Conservation (phyloP, 2,888 invertebrate species). For the Amiota minor region DNA sequence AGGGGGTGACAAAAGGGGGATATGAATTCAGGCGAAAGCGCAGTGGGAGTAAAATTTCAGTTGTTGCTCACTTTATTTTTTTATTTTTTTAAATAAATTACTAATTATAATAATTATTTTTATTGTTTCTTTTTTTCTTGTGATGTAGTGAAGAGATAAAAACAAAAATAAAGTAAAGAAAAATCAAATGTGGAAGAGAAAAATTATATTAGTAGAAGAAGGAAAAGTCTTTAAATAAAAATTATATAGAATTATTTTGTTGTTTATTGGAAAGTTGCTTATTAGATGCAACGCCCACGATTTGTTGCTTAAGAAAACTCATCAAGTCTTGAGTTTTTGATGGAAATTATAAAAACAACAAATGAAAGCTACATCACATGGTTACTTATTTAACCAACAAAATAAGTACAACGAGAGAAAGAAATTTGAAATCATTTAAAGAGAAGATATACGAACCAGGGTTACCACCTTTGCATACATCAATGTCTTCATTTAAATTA, state of each 20-base stretch:
- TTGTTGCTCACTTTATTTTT: background rate
- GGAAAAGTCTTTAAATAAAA: background rate
- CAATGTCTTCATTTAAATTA: constrained; percentile 20
- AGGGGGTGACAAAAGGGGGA: background rate
- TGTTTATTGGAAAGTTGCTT: constrained; percentile 12
- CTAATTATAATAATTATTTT: background rate
- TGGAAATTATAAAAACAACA: background rate
- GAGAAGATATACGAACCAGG: background rate
- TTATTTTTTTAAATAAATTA: background rate
- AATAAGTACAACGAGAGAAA: too few species aligned
- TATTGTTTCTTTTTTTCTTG: background rate
- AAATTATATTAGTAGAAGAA: too few species aligned
- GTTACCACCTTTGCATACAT: constrained; percentile 21
- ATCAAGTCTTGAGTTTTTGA: background rate
- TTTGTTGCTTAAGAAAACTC: background rate
- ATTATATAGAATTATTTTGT: constrained; percentile 7
- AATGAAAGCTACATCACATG: background rate
- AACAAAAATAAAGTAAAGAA: too few species aligned
- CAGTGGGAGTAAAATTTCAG: too few species aligned
- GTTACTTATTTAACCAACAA: too few species aligned
- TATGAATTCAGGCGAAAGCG: too few species aligned
- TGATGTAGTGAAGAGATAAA: too few species aligned
- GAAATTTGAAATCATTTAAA: too few species aligned
- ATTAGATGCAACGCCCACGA: constrained; percentile 5
- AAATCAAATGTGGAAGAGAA: too few species aligned